Conservation (phyloP, 1,140 invertebrate genomes). For the Chelonus insularis region DNA sequence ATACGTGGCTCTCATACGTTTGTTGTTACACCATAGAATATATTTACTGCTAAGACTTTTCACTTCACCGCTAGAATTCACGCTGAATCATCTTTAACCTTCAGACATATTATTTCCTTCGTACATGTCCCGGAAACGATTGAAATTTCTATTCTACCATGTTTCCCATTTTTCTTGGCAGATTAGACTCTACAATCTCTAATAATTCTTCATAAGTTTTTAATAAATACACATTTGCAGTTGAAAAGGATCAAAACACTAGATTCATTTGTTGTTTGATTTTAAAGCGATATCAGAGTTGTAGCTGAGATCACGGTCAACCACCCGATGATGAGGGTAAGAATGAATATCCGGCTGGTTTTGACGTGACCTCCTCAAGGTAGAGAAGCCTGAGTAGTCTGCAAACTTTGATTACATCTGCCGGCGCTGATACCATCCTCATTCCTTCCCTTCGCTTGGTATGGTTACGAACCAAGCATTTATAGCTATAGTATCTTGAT, state of each 20-base stretch:
- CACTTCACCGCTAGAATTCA: constrained; percentile 10
- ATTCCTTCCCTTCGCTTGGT: not conserved
- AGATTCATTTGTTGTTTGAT: not conserved
- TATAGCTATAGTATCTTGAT: too few species aligned
- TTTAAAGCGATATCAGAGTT: not conserved
- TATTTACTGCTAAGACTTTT: constrained; percentile 2
- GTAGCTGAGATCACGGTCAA: constrained; percentile 13
- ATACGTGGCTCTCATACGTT: constrained; percentile 1
- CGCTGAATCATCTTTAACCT: constrained; percentile 7
- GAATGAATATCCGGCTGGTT: constrained; percentile 36
- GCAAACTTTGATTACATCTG: constrained; percentile 37
- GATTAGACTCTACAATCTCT: not conserved
- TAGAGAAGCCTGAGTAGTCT: constrained; percentile 34
- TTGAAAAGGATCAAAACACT: too few species aligned
- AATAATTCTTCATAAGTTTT: too few species aligned
- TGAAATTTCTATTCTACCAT: not conserved
- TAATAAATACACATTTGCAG: too few species aligned
- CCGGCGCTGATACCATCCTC: constrained; percentile 15
- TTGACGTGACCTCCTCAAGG: constrained; percentile 34
- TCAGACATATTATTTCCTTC: not conserved
- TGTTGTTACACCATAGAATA: constrained; percentile 22
- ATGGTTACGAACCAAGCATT: not conserved
- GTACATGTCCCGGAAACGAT: not conserved
- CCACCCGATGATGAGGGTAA: constrained; percentile 30
- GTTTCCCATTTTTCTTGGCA: not conserved